phyloP scores from a whole-genome alignment of 2,113 vertebrate genomes.

The cat (Felis catus) region DNA sequence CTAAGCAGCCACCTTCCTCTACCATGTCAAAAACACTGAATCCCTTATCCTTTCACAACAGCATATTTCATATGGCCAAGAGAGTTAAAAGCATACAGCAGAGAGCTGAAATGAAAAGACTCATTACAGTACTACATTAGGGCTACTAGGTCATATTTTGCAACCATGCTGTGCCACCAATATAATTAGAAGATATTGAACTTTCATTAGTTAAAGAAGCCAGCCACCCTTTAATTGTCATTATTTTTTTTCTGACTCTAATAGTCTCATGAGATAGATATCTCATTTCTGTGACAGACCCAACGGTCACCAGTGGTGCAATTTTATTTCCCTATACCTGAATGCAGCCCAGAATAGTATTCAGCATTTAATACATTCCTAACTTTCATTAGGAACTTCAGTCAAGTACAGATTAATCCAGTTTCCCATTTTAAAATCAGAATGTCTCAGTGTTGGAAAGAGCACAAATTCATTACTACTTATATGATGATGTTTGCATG shows the following conservation, averaged over 20 bases:
- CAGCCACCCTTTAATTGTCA: constrained; percentile 64
- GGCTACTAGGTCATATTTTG: constrained; percentile 57
- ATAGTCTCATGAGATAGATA: constrained; percentile 56
- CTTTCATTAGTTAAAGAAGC: constrained; percentile 66
- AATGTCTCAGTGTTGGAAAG: background rate
- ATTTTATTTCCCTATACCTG: constrained; percentile 60
- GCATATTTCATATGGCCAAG: background rate
- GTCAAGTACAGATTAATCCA: constrained; percentile 46
- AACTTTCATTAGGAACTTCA: constrained; percentile 33
- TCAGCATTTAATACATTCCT: constrained; percentile 24
- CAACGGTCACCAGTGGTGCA: background rate
- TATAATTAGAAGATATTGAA: constrained; percentile 71
- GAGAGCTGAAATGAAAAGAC: constrained; percentile 29
- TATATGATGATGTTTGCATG: background rate
- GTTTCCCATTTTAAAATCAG: background rate
- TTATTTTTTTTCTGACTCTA: constrained; percentile 68
- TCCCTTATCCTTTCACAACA: background rate
- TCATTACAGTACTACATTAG: constrained; percentile 11
- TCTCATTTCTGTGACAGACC: constrained; percentile 64
- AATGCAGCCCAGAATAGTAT: background rate
- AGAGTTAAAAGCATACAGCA: constrained; percentile 15
- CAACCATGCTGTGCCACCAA: constrained; percentile 23
- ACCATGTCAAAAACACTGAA: background rate
- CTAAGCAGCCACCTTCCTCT: background rate
- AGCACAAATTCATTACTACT: background rate